These are phyloP conservation scores for Thripadectes ignobilis DNA, from an alignment of 2,797 vertebrate species.

Conservation along the genomic window DNA sequence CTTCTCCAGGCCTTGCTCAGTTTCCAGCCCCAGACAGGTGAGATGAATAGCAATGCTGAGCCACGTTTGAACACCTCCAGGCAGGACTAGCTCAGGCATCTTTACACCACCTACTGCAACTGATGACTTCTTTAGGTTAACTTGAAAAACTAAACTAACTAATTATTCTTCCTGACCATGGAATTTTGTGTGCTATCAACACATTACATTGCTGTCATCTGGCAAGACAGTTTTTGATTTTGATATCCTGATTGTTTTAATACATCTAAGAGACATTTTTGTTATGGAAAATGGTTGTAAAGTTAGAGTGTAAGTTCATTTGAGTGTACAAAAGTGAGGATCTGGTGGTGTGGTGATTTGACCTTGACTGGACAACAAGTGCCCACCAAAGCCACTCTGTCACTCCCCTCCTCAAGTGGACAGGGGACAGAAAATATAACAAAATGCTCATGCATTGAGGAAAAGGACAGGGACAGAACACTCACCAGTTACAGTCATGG, in stretches of 20 bases:
- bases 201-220: background rate
- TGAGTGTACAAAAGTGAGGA: background rate
- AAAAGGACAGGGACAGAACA: background rate
- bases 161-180: background rate
- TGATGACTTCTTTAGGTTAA: background rate
- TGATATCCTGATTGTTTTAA: background rate
- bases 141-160: background rate
- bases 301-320: background rate
- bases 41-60: background rate
- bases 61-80: fast-evolving
- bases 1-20: background rate
- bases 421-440: background rate
- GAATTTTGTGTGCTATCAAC: background rate
- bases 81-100: background rate
- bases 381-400: background rate
- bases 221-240: background rate
- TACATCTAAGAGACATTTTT: background rate
- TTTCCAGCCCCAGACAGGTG: background rate
- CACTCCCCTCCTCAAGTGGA: background rate
- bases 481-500: no score
- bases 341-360: background rate
- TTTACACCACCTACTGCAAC: background rate
- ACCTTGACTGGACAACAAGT: background rate
- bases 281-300: background rate
- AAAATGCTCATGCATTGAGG: background rate